Conservation (phyloP, 1,140 invertebrate genomes). For the Cotesia vestalis region DNA sequence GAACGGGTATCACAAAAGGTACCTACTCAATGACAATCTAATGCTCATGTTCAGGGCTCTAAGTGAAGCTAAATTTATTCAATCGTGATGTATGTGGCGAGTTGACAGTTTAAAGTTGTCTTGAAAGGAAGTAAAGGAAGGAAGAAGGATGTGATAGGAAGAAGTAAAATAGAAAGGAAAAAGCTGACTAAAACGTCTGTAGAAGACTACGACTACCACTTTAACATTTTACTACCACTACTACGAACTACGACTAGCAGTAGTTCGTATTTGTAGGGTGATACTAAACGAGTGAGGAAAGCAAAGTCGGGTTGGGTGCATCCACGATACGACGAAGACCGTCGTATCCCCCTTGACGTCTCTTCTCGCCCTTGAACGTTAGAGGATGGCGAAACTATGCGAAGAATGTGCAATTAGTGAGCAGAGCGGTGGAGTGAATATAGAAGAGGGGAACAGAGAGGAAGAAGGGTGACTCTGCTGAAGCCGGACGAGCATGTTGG, state of each 20-base stretch:
- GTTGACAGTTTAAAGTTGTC: constrained; percentile 9
- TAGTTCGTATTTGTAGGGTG: background rate
- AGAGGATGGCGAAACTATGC: constrained; percentile 80
- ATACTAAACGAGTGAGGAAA: constrained; percentile 18
- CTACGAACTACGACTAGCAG: no score
- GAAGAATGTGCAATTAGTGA: constrained; percentile 91
- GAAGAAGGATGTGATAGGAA: background rate
- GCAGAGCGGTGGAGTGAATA: constrained; percentile 67
- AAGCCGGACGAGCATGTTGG: constrained; percentile 32
- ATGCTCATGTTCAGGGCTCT: no score
- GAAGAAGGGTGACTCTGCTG: constrained; percentile 33
- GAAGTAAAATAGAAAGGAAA: constrained; percentile 2
- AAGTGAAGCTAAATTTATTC: no score
- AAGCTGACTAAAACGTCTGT: constrained; percentile 18
- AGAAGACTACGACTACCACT: background rate
- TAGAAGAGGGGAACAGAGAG: constrained; percentile 34
- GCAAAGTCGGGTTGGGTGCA: constrained; percentile 42
- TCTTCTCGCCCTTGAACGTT: constrained; percentile 25
- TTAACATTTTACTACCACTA: no score
- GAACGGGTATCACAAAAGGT: no score
- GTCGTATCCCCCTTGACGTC: constrained; percentile 25
- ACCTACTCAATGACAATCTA: no score
- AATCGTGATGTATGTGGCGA: constrained; percentile 1
- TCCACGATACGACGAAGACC: constrained; percentile 28
- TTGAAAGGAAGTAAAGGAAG: background rate